Percentiles rank a stretch among this genome's conserved stretches.
These are phyloP conservation scores for Epinephelus coioides DNA, from an alignment of 2,797 vertebrate genomes.

Conservation along the genomic window DNA sequence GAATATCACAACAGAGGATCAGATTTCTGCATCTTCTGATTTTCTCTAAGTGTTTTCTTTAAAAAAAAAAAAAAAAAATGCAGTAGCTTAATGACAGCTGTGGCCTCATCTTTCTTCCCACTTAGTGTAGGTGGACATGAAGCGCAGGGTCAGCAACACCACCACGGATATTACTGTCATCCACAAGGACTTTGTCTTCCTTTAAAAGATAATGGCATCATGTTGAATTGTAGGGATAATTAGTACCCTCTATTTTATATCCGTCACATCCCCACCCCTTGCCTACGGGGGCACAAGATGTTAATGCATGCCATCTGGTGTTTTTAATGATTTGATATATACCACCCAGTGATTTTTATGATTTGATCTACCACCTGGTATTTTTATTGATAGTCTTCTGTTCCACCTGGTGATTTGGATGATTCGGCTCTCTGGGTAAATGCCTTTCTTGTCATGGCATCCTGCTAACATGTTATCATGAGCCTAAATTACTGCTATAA, in stretches of 20 bases:
- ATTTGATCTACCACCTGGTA: conserved; percentile 89
- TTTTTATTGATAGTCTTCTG: conserved; percentile 88
- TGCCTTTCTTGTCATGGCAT: conserved; percentile 83
- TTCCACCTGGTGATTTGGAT: conserved; percentile 86
- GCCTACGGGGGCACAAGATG: conserved; percentile 86
- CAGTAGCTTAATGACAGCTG: conserved; percentile 33
- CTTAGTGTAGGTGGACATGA: conserved; percentile 54
- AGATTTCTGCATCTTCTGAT: not conserved
- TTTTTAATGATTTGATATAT: conserved; percentile 88
- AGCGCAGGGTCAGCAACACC: conserved; percentile 71
- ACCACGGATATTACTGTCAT: conserved; percentile 71
- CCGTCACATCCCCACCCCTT: conserved; percentile 83
- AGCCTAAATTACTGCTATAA: conserved; percentile 78
- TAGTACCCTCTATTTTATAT: conserved; percentile 86
- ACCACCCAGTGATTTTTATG: conserved; percentile 88
- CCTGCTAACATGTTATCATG: conserved; percentile 82
- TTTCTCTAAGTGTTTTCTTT: not conserved
- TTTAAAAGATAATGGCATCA: conserved; percentile 83
- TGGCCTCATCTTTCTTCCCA: conserved; percentile 37
- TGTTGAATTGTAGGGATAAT: conserved; percentile 84
- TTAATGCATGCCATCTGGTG: conserved; percentile 88
- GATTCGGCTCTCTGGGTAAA: conserved; percentile 83
- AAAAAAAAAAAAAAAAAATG: not conserved
- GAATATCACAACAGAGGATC: conserved; percentile 26
- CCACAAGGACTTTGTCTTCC: conserved; percentile 75